Conservation (phyloP, 2,113 vertebrate genomes). For the Caranx ignobilis region DNA sequence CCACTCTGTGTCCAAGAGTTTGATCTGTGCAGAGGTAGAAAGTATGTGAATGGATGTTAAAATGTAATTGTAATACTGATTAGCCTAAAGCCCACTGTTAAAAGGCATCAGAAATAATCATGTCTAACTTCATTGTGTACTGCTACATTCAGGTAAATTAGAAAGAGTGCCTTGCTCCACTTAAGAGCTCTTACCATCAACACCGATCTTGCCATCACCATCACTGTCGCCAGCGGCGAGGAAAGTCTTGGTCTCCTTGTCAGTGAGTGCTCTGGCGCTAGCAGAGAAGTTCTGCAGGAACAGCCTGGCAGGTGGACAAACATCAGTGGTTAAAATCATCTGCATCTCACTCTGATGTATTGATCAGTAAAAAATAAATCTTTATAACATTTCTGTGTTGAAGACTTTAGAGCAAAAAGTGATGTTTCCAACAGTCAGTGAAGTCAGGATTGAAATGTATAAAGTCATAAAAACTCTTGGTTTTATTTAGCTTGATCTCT, state of each 20-base stretch:
- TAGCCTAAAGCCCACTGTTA: background rate
- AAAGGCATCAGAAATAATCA: background rate
- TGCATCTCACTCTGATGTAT: background rate
- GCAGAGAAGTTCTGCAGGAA: slow-evolving; percentile 87
- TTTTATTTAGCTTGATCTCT: background rate
- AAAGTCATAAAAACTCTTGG: background rate
- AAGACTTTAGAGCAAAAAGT: background rate
- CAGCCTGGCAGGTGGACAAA: slow-evolving; percentile 63
- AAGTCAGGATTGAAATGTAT: background rate
- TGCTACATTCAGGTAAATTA: background rate
- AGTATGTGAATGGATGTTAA: background rate
- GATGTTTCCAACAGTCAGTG: background rate
- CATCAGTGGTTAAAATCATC: background rate
- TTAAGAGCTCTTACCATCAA: slow-evolving; percentile 77
- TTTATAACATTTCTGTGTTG: background rate
- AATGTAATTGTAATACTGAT: background rate
- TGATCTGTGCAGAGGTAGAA: background rate
- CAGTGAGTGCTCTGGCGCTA: slow-evolving; percentile 82
- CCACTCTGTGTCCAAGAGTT: slow-evolving; percentile 17
- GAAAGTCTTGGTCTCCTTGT: slow-evolving; percentile 84
- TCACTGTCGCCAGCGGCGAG: slow-evolving; percentile 84
- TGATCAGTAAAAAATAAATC: background rate
- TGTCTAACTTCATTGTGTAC: background rate
- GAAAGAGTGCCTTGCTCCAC: background rate
- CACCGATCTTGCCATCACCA: slow-evolving; percentile 87